Percentiles rank a stretch among this genome's conserved stretches.
Evolutionary conservation across 2,888 invertebrate species (phyloP).

Genomic region (Cephus rjabovi): DNA sequence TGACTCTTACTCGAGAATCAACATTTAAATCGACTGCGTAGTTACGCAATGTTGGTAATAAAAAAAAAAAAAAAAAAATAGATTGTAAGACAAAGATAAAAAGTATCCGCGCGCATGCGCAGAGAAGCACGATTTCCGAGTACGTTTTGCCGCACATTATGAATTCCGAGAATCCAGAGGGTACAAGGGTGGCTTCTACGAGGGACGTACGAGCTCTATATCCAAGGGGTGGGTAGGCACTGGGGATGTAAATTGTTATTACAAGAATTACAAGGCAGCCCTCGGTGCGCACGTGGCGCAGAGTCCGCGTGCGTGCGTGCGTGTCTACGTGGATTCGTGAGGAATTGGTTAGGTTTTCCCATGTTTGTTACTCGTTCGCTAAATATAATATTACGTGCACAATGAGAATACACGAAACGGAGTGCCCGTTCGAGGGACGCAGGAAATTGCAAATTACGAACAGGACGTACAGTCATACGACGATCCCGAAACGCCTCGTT

Average conservation of each 20-base stretch:
- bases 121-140: not conserved
- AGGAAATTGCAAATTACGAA: conserved; percentile 62
- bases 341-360: not conserved
- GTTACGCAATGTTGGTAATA: no score
- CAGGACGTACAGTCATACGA: conserved; percentile 33
- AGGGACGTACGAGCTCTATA: not conserved
- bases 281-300: not conserved
- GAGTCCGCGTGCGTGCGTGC: no score
- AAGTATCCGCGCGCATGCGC: not conserved
- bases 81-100: not conserved
- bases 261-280: not conserved
- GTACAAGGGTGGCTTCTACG: not conserved
- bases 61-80: not conserved
- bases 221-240: not conserved
- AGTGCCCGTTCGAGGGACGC: not conserved
- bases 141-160: not conserved
- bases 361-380: conserved; percentile 1
- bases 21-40: no score
- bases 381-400: conserved; percentile 18
- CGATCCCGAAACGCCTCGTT: not conserved
- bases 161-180: not conserved
- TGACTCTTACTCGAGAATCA: not conserved
- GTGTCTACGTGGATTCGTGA: not conserved
- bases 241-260: not conserved
- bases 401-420: conserved; percentile 4